Conservation (phyloP, 2,113 vertebrate genomes). For the Cheilinus undulatus region DNA sequence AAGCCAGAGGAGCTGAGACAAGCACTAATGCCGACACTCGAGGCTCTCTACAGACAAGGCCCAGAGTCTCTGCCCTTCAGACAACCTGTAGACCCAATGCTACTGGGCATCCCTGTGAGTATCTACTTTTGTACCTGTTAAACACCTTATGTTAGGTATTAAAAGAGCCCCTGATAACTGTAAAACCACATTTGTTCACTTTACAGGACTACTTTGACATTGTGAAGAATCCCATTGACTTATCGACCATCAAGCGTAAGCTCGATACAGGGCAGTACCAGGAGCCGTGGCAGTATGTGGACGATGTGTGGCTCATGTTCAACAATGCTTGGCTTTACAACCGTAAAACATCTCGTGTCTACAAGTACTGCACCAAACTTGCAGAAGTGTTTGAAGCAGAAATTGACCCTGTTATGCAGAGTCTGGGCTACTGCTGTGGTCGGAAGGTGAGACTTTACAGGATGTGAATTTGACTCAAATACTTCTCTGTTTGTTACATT, state of each 20-base stretch:
- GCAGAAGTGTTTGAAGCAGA: conserved; percentile 98
- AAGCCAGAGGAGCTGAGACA: conserved; percentile 97
- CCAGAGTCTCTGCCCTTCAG: conserved; percentile 97
- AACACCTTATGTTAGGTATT: neutral
- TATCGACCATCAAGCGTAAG: conserved; percentile 98
- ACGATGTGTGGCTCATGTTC: conserved; percentile 99
- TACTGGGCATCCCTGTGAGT: conserved; percentile 97
- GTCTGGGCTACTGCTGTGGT: conserved; percentile 97
- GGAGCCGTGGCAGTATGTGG: conserved; percentile 98
- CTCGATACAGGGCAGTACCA: conserved; percentile 98
- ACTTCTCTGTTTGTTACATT: neutral
- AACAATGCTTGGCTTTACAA: conserved; percentile 99
- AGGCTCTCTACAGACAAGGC: conserved; percentile 97
- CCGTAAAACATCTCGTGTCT: conserved; percentile 97
- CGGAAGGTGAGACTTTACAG: conserved; percentile 88
- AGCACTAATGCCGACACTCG: conserved; percentile 97
- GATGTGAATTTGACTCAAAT: neutral
- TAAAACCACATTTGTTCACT: neutral
- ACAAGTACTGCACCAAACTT: conserved; percentile 98
- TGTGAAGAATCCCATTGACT: conserved; percentile 97
- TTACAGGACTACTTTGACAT: conserved; percentile 98
- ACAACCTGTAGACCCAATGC: conserved; percentile 95
- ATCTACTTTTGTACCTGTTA: neutral
- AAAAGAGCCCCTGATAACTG: neutral
- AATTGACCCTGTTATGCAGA: conserved; percentile 98